Percentiles rank a stretch among this genome's conserved stretches.
Evolutionary conservation across 1,140 invertebrate species (phyloP).

Genomic region (Tetragnatha versicolor): DNA sequence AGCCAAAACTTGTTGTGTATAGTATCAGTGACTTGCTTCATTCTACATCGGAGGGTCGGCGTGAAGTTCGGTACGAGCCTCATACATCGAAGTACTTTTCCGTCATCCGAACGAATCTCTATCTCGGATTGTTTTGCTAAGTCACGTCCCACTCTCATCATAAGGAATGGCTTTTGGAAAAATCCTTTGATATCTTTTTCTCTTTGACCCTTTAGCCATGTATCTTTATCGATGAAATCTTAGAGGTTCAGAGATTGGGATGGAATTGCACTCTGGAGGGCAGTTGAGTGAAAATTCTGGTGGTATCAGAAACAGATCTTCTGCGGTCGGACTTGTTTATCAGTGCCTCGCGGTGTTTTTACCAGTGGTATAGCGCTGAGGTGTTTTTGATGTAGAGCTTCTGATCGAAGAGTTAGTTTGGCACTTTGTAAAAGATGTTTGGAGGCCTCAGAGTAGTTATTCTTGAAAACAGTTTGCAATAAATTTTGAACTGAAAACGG

Average conservation of each 20-base stretch:
- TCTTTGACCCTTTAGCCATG: background rate
- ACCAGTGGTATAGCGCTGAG: no score
- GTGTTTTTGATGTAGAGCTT: no score
- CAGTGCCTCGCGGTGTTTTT: background rate
- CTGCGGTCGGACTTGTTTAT: constrained; percentile 15
- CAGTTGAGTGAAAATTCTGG: constrained; percentile 33
- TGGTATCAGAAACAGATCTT: background rate
- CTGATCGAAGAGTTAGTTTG: no score
- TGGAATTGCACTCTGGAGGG: background rate
- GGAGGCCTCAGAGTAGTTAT: no score
- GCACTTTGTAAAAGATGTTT: no score
- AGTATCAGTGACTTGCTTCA: no score
- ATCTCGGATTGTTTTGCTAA: constrained; percentile 4
- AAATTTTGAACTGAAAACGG: no score
- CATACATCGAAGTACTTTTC: constrained; percentile 7
- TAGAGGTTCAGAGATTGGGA: background rate
- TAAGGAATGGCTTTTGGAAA: constrained; percentile 25
- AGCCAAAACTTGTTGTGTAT: no score
- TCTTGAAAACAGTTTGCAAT: no score
- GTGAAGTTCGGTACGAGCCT: background rate
- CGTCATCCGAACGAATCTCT: background rate
- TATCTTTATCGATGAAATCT: constrained; percentile 39
- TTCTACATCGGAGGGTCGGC: no score
- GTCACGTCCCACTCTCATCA: constrained; percentile 27
- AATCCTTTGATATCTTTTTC: background rate